Conservation (phyloP, 53 echinoderm and acorn worm species). For the Luidia sarsii region DNA sequence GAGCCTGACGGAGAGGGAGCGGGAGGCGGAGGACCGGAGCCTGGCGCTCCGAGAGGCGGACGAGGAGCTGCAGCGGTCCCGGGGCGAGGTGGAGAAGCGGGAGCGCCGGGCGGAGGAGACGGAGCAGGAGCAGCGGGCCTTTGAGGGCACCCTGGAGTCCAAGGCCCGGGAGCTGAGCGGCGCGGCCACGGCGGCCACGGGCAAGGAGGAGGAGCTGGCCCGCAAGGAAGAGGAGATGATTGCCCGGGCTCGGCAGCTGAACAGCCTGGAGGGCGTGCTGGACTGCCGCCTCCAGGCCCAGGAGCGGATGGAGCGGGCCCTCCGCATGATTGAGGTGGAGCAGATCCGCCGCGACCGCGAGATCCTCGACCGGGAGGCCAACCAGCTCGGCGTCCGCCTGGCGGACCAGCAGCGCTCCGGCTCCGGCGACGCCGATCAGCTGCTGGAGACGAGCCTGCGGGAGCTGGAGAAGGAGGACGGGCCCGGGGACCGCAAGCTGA, state of each 20-base stretch:
- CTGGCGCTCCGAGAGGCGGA: conserved; percentile 9
- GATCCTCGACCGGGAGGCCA: conserved; percentile 31
- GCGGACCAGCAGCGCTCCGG: too few species aligned
- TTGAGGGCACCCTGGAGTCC: conserved; percentile 2
- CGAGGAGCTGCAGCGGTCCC: conserved; percentile 30
- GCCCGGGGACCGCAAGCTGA: conserved; percentile 41
- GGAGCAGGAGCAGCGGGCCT: conserved; percentile 18
- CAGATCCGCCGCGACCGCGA: conserved; percentile 54
- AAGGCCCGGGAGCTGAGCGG: conserved; percentile 28
- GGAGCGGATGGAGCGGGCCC: conserved; percentile 56
- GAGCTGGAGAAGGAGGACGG: conserved; percentile 37
- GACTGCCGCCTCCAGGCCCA: conserved; percentile 47
- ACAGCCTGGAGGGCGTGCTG: conserved; percentile 43
- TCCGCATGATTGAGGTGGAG: conserved; percentile 53
- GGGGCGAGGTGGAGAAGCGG: conserved; percentile 31
- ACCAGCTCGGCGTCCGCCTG: neutral
- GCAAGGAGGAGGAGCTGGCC: conserved; percentile 22
- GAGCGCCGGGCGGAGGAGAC: conserved; percentile 3
- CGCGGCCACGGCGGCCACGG: neutral
- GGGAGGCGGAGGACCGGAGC: neutral
- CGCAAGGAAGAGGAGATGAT: conserved; percentile 33
- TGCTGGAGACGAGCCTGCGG: conserved; percentile 11
- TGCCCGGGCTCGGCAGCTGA: conserved; percentile 18
- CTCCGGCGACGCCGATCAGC: neutral
- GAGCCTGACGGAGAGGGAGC: conserved; percentile 46